Base-by-base conservation (phyloP, 2,113 vertebrate species). In the Oreochromis tanganicae region DNA sequence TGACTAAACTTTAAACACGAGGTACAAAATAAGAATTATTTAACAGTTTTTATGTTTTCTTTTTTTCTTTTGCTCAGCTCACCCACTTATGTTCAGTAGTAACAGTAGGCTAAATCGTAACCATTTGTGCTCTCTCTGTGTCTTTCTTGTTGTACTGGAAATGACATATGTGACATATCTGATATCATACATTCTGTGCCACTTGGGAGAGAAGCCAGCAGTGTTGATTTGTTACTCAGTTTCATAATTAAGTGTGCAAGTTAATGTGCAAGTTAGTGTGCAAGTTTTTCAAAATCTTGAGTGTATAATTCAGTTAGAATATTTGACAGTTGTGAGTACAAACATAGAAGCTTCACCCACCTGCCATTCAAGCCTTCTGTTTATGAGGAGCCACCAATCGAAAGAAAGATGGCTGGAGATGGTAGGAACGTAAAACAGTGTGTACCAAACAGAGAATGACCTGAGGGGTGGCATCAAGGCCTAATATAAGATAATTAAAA, bases 361-460 rank as follows among this genome's bases (percentile, higher is more conserved):
- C 9, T 19, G 24, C 71, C 6, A 78, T 78, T 78, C 71, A 50
- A 50, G 38, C 9, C 5, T 50, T 78, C 24, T 19, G 43, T 50
- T 50, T 78, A 32, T n/a, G 71, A 50, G 71, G 71, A 0, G 0
- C 24, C 27, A 48, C 43, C 43, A 19, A 50, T 9, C 27, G 0
- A 32, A 78, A 78, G 73, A 52, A 78, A 50, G 73, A 8, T 34
- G 73, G 73, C 46, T 32, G 46, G 46, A 78, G 0, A 52, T 52
- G 46, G 46, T 34, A 52, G 46, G 46, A 50, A 78, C 10, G 2
- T 32, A 78, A 75, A 78, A 78, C 16, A 2, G 27, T n/a, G 46
- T 32, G 43, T 32, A 19, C 24, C 41, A 75, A 29, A 19, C 41
- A 11, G 1, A 29, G 43, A 48, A 12, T 8, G 16, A 73, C 68